Evolutionary conservation across 2,888 invertebrate genomes (phyloP), one percentile per base, ranked within the genome.

Genomic region (Lepidocyrtinus sp.): DNA sequence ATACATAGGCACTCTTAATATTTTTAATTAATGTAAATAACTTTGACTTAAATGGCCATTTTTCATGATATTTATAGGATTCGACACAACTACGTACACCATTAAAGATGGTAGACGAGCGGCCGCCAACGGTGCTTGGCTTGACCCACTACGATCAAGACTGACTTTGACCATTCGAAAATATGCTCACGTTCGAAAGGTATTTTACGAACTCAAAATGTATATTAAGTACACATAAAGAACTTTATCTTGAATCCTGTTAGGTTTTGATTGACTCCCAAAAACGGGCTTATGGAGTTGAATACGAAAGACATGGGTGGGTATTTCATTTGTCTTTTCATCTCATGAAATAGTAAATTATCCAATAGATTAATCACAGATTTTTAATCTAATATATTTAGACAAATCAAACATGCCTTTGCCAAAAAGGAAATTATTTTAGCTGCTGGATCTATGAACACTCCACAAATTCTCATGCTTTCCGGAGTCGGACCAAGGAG

Each of bases 121-220:
- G 22, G 83, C 71, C 3, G 76, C 82, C 0, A 84, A 82, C 59
- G 70, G 50, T 9, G 79, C 84, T 12, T 83, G 71, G 61, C 79
- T 86, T 12, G 75, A 78, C 15, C 71, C 83, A 45, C 80, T 84
- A 1, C 27, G 84, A 67, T 68, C 46, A 2, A 55, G 86, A 50
- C 69, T 70, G 2, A 84, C 84, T 25, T 59, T 86, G 7, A 84
- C 82, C 1, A 84, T 86, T 36, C 67, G 82, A 65, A 86, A 86
- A 81, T 86, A 75, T 65, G 80, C 85, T n/a, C 74, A 81, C 61
- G 84, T 84, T 17, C 79, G 82, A 71, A 76, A 81, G 76, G 85
- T 85, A n/a, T n/a, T n/a, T n/a, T n/a, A n/a, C n/a, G n/a, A n/a
- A n/a, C n/a, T n/a, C n/a, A n/a, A n/a, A 19, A 59, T 21, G 17